These are phyloP conservation scores for Hypsibius dujardini DNA, from an alignment of 1,140 invertebrate genomes.

Conservation along the genomic window DNA sequence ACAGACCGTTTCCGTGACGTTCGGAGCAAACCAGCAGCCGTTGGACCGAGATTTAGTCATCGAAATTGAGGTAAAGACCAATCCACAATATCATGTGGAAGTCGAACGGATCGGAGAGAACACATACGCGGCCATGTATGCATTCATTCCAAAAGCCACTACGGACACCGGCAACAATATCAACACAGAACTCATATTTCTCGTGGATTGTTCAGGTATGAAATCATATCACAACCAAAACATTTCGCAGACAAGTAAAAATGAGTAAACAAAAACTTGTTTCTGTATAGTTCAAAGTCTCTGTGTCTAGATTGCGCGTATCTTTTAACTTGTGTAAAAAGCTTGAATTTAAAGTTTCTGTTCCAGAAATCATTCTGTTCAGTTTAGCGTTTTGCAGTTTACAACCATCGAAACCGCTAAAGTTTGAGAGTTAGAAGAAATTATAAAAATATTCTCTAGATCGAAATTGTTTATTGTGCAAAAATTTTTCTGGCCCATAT, in stretches of 20 bases:
- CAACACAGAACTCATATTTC: conserved; percentile 28
- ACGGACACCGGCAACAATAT: not conserved
- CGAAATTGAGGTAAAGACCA: not conserved
- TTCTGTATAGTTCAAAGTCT: conserved; percentile 21
- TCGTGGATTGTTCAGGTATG: conserved; percentile 28
- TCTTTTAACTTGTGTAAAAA: no score
- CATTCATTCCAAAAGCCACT: not conserved
- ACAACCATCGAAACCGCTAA: no score
- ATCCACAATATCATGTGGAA: not conserved
- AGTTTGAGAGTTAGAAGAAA: no score
- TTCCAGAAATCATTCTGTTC: conserved; percentile 25
- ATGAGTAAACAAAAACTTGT: conserved; percentile 27
- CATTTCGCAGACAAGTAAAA: conserved; percentile 29
- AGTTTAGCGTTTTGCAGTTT: conserved; percentile 23
- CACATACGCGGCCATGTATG: not conserved
- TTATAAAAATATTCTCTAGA: no score
- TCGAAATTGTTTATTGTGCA: no score
- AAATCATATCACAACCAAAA: conserved; percentile 1
- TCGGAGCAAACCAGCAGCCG: not conserved
- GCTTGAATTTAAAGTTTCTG: conserved; percentile 23
- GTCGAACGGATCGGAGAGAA: not conserved
- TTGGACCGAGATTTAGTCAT: not conserved
- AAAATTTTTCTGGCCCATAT: no score
- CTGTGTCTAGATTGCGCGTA: no score
- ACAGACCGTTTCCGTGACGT: not conserved